Conservation (phyloP, 2,797 vertebrate species). For the Tapera naevia region DNA sequence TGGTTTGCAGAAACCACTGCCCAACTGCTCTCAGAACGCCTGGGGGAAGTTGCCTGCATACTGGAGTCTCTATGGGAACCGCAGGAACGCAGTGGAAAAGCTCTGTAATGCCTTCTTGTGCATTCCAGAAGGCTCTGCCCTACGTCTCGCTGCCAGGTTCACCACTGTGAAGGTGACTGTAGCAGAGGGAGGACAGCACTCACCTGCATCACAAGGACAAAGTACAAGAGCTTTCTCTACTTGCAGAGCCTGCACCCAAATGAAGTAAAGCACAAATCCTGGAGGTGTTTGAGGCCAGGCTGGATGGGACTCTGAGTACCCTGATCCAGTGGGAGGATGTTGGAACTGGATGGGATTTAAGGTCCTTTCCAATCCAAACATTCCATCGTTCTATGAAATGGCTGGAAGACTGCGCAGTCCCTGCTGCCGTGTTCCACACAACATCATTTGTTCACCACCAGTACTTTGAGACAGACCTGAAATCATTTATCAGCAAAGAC, state of each 20-base stretch:
- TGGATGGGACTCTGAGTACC: too few relatives aligned
- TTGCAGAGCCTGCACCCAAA: neutral
- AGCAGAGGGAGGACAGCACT: neutral
- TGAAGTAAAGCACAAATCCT: fast-evolving
- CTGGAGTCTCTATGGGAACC: neutral
- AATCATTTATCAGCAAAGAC: neutral
- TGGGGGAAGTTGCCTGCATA: neutral
- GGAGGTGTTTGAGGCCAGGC: too few relatives aligned
- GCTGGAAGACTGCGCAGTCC: neutral
- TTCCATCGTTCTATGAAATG: too few relatives aligned
- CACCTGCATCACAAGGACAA: neutral
- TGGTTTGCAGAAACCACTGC: neutral
- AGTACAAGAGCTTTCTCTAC: neutral
- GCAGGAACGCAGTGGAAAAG: neutral
- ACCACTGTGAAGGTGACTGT: neutral
- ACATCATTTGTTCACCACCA: neutral
- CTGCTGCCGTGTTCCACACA: fast-evolving
- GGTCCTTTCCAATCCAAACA: too few relatives aligned
- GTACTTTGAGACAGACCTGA: neutral
- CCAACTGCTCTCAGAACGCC: neutral
- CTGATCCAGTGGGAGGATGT: too few relatives aligned
- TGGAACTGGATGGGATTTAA: too few relatives aligned
- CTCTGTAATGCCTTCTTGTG: neutral
- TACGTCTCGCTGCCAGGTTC: neutral
- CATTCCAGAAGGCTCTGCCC: neutral